Conservation (phyloP, 2,888 invertebrate species). For the Hypena proboscidalis region DNA sequence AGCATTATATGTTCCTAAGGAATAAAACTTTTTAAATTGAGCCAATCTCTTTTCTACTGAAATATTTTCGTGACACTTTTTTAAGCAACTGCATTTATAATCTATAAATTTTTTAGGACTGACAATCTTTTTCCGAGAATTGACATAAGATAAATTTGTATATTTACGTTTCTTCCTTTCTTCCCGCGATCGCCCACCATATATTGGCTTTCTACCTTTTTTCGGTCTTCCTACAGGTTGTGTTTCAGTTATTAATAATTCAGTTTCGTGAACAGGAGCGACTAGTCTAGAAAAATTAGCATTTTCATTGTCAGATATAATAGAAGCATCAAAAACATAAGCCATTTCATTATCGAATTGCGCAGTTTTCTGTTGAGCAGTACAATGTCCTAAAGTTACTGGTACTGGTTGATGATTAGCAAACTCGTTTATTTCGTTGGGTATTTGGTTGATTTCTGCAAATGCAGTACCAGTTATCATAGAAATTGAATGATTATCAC, state of each 20-base stretch:
- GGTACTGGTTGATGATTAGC: conserved; percentile 13
- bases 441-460: conserved; percentile 16
- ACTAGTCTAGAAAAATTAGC: conserved; percentile 9
- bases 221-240: conserved; percentile 9
- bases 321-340: conserved; percentile 17
- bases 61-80: conserved; percentile 13
- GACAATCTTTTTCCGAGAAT: conserved; percentile 6
- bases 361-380: conserved; percentile 10
- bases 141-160: conserved; percentile 14
- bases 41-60: not conserved
- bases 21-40: conserved; percentile 15
- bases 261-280: conserved; percentile 14
- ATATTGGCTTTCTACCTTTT: conserved; percentile 17
- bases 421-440: conserved; percentile 10
- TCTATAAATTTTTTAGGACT: conserved; percentile 9
- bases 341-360: conserved; percentile 12
- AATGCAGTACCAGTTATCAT: conserved; percentile 15
- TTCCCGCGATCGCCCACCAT: no score
- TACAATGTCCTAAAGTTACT: conserved; percentile 11
- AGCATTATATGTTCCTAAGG: conserved; percentile 13
- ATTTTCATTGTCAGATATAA: conserved; percentile 13
- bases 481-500: conserved; percentile 25
- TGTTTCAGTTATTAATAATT: conserved; percentile 15
- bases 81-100: conserved; percentile 10
- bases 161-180: conserved; percentile 19